A percentile compares a stretch with the other conserved stretches of the same genome.
phyloP scores from a whole-genome alignment of 2,113 vertebrate species.

The Ceratotherium simum region DNA sequence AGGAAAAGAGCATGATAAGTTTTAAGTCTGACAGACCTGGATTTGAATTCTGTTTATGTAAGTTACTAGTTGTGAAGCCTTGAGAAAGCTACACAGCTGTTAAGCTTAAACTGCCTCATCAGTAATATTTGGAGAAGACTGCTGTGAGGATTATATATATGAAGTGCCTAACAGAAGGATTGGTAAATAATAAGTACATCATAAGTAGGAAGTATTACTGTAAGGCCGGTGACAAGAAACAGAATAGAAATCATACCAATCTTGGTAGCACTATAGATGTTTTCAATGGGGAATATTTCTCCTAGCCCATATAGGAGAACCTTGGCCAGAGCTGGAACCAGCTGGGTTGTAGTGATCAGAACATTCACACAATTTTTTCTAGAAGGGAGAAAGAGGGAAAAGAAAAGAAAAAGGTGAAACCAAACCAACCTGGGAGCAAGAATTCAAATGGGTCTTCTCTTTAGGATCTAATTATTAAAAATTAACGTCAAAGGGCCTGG shows the following conservation, averaged over 20 bases:
- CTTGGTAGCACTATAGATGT: slow-evolving; percentile 99
- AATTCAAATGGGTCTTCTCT: not conserved
- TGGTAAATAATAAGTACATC: not conserved
- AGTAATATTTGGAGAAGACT: not conserved
- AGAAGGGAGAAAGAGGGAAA: slow-evolving; percentile 72
- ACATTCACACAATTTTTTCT: slow-evolving; percentile 98
- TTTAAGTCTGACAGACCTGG: not conserved
- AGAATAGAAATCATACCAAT: slow-evolving; percentile 89
- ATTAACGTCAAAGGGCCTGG: not conserved
- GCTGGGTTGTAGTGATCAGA: slow-evolving; percentile 97
- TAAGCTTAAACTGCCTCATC: not conserved
- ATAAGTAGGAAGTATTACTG: not conserved
- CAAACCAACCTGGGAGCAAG: not conserved
- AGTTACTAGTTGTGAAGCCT: not conserved
- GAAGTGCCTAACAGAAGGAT: not conserved
- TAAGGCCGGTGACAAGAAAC: slow-evolving; percentile 19
- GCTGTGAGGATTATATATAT: not conserved
- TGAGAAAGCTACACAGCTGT: not conserved
- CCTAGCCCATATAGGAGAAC: slow-evolving; percentile 97
- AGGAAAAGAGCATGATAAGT: not conserved
- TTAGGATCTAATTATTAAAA: slow-evolving; percentile 39
- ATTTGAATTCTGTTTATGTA: slow-evolving; percentile 7
- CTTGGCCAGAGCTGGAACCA: slow-evolving; percentile 98
- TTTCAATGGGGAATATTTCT: slow-evolving; percentile 97
- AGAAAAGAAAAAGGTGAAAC: slow-evolving; percentile 42